Evolutionary conservation across 2,797 vertebrate species (phyloP).

Genomic region (Rallus crepitans): DNA sequence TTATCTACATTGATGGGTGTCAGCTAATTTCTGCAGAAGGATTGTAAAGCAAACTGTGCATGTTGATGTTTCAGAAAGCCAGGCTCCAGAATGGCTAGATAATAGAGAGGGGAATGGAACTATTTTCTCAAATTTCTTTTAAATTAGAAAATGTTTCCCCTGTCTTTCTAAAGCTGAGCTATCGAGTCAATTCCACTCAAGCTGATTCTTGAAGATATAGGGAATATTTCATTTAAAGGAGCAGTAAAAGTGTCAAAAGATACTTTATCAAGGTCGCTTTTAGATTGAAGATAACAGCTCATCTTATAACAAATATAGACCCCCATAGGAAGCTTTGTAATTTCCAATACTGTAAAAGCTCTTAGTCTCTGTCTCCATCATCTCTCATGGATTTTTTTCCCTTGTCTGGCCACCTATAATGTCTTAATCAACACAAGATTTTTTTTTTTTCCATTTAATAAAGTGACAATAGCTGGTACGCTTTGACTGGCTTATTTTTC

Average conservation of each 20-base stretch:
- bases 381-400: neutral
- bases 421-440: neutral
- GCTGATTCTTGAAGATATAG: slow-evolving; percentile 72
- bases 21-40: slow-evolving; percentile 86
- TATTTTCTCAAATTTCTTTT: slow-evolving; percentile 88
- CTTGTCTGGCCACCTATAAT: neutral
- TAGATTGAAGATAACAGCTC: slow-evolving; percentile 65
- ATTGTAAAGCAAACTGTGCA: slow-evolving; percentile 82
- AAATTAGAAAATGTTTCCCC: slow-evolving; percentile 85
- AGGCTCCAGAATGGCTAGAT: slow-evolving; percentile 76
- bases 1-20: slow-evolving; percentile 91
- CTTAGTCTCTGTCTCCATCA: neutral
- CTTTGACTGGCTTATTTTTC: neutral
- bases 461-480: neutral
- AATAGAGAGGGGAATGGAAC: slow-evolving; percentile 81
- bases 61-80: slow-evolving; percentile 77
- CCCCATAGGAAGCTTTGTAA: slow-evolving; percentile 32
- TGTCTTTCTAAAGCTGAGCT: slow-evolving; percentile 74
- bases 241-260: slow-evolving; percentile 75
- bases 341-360: neutral
- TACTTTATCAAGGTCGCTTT: slow-evolving; percentile 74
- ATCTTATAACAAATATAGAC: slow-evolving; percentile 62
- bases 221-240: slow-evolving; percentile 81
- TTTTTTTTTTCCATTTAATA: neutral
- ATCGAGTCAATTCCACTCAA: slow-evolving; percentile 68